Evolutionary conservation across 2,113 vertebrate species (phyloP).

Genomic region (Pundamilia nyererei): DNA sequence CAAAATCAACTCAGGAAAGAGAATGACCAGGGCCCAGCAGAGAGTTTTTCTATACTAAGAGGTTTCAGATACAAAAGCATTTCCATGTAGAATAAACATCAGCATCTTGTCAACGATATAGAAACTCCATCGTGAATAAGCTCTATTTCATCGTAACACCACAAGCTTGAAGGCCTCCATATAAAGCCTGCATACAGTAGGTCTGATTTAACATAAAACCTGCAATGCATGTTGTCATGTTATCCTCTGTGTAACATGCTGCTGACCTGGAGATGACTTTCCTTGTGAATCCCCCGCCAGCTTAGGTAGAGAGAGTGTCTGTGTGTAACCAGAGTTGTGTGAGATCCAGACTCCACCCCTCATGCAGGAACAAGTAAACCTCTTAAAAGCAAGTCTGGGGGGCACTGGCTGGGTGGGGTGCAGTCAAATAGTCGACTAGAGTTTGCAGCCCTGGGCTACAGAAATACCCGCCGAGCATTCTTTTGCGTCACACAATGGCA

Average conservation of each 20-base stretch:
- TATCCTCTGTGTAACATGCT: constrained; percentile 12
- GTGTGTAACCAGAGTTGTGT: constrained; percentile 54
- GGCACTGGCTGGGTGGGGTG: constrained; percentile 31
- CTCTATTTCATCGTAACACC: not conserved
- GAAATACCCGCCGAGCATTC: constrained; percentile 56
- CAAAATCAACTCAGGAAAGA: not conserved
- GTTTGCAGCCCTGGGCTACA: constrained; percentile 53
- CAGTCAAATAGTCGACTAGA: constrained; percentile 45
- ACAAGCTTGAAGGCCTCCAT: not conserved
- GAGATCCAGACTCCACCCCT: constrained; percentile 53
- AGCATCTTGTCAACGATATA: not conserved
- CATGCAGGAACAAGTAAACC: constrained; percentile 62
- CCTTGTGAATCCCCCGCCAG: constrained; percentile 21
- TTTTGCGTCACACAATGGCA: constrained; percentile 51
- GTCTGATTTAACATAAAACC: not conserved
- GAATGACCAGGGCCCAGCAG: not conserved
- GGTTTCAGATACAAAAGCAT: not conserved
- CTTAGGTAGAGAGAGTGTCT: constrained; percentile 23
- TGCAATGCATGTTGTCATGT: constrained; percentile 13
- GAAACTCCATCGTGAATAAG: not conserved
- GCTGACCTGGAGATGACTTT: constrained; percentile 41
- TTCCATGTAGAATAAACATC: not conserved
- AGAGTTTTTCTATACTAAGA: constrained; percentile 1
- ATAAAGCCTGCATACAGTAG: not conserved
- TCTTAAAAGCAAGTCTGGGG: constrained; percentile 65